A percentile compares a stretch with the other conserved stretches of the same genome.
These are phyloP conservation scores for Sceloporus undulatus DNA, from an alignment of 2,113 vertebrate species.

Conservation along the genomic window DNA sequence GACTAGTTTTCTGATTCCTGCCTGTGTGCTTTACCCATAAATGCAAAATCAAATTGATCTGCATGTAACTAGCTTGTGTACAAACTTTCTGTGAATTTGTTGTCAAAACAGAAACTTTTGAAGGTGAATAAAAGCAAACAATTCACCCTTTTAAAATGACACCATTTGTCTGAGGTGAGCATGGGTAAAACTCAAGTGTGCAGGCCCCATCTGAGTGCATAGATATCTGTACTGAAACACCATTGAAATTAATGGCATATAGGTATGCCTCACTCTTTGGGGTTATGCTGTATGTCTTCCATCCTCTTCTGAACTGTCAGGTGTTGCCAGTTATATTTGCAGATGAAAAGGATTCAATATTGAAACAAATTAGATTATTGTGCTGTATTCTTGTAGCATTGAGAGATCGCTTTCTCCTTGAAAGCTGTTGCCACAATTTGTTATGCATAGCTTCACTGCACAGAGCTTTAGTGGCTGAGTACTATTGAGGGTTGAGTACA, in stretches of 20 bases:
- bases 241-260: not conserved
- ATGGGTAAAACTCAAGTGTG: not conserved
- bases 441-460: not conserved
- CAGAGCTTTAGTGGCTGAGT: slow-evolving; percentile 42
- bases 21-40: not conserved
- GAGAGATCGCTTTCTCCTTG: slow-evolving; percentile 17
- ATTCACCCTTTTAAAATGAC: not conserved
- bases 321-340: slow-evolving; percentile 6
- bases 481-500: slow-evolving; percentile 17
- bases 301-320: slow-evolving; percentile 15
- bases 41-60: not conserved
- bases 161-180: not conserved
- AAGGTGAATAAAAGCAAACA: not conserved
- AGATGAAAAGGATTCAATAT: not conserved
- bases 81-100: not conserved
- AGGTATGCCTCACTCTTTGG: not conserved
- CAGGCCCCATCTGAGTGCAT: not conserved
- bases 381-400: not conserved
- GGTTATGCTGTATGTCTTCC: not conserved
- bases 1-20: too few relatives aligned
- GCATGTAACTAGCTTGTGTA: not conserved
- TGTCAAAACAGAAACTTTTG: not conserved
- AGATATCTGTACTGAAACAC: not conserved
- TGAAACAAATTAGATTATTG: not conserved
- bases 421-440: slow-evolving; percentile 47